These are phyloP conservation scores for Lasioglossum albipes DNA, from an alignment of 1,140 invertebrate genomes.

Conservation along the genomic window DNA sequence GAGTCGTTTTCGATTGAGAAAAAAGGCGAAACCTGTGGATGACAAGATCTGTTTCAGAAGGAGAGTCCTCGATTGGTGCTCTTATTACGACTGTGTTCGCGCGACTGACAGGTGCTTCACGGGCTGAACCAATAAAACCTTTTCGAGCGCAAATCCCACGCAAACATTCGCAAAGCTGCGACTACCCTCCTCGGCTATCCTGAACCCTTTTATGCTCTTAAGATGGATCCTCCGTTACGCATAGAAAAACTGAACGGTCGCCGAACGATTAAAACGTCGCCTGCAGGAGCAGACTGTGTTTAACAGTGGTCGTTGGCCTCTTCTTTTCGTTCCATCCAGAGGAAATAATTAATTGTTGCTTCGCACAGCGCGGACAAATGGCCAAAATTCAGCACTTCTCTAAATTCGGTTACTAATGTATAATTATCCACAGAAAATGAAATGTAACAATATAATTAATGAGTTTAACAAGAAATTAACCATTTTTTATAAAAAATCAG, in stretches of 20 bases:
- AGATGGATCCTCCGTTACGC: neutral
- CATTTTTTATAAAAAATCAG: too few relatives aligned
- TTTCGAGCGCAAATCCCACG: neutral
- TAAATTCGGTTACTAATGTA: too few relatives aligned
- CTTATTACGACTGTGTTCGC: slow-evolving; percentile 55
- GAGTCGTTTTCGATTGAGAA: neutral
- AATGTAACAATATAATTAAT: too few relatives aligned
- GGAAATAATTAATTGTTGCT: neutral
- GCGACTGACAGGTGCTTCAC: slow-evolving; percentile 51
- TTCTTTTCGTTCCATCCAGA: neutral
- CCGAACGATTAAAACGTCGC: slow-evolving; percentile 21
- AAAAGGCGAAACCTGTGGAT: neutral
- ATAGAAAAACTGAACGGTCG: neutral
- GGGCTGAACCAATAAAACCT: slow-evolving; percentile 50
- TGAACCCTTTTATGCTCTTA: neutral
- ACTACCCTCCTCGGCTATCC: neutral
- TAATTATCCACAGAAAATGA: too few relatives aligned
- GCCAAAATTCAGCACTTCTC: too few relatives aligned
- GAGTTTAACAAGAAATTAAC: too few relatives aligned
- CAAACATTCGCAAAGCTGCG: neutral
- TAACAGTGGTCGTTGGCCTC: neutral
- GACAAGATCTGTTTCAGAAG: slow-evolving; percentile 46
- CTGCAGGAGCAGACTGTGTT: neutral
- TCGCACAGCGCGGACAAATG: too few relatives aligned
- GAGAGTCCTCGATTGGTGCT: slow-evolving; percentile 39